Conservation (phyloP, 1,140 invertebrate species). For the Theocolax elegans region DNA sequence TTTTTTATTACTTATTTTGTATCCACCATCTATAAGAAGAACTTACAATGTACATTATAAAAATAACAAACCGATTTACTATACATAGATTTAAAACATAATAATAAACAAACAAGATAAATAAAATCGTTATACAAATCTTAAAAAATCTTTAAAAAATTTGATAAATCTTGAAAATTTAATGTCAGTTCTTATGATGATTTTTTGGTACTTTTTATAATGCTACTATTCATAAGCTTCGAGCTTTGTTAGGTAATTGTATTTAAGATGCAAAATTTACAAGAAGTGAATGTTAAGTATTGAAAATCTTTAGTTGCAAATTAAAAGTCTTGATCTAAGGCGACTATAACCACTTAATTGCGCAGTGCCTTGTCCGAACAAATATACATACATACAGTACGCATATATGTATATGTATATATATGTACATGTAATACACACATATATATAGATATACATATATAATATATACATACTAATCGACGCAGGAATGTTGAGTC, state of each 20-base stretch:
- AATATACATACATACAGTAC: too few relatives aligned
- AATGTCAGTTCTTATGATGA: constrained; percentile 7
- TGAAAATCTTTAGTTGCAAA: constrained; percentile 15
- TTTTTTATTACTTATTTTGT: neutral
- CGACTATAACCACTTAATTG: constrained; percentile 30
- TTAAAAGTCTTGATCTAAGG: constrained; percentile 16
- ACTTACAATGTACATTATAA: neutral
- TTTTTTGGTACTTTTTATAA: constrained; percentile 31
- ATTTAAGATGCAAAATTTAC: neutral
- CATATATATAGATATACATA: too few relatives aligned
- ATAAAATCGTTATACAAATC: too few relatives aligned
- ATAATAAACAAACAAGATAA: too few relatives aligned
- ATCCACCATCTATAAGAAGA: neutral
- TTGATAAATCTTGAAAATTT: constrained; percentile 15
- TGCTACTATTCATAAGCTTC: neutral
- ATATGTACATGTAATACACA: too few relatives aligned
- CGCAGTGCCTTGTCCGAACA: constrained; percentile 40
- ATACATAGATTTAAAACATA: too few relatives aligned
- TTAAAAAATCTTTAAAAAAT: constrained; percentile 7
- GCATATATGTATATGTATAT: too few relatives aligned
- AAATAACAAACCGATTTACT: neutral
- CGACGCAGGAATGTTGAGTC: constrained; percentile 8
- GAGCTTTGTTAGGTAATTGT: constrained; percentile 5
- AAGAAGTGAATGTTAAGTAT: too few relatives aligned
- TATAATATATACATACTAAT: constrained; percentile 2